phyloP scores from a whole-genome alignment of 2,113 vertebrate genomes.

The Alaudala cheleensis region DNA sequence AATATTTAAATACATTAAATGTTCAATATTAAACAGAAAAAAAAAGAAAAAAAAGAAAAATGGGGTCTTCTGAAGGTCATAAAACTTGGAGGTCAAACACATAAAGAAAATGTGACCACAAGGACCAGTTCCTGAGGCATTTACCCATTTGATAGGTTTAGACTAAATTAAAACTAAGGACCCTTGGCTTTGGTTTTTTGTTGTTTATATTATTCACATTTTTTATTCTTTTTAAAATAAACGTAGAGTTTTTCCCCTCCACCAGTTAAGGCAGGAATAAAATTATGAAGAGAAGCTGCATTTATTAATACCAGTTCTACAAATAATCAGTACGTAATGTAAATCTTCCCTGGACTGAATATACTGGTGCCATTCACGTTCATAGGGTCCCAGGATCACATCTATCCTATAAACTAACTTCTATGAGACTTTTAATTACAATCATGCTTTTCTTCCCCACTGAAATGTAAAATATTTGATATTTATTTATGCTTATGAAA shows the following conservation, averaged over 20 bases:
- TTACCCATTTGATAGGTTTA: not conserved
- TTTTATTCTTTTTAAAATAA: constrained; percentile 30
- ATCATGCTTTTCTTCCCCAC: not conserved
- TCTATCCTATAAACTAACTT: not conserved
- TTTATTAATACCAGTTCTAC: constrained; percentile 49
- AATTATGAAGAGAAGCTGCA: not conserved
- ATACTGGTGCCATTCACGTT: constrained; percentile 11
- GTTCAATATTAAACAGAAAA: not conserved
- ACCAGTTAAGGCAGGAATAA: constrained; percentile 6
- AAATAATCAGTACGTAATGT: constrained; percentile 16
- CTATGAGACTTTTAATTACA: constrained; percentile 2
- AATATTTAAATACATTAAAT: constrained; percentile 8
- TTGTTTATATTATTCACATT: not conserved
- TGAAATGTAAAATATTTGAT: not conserved
- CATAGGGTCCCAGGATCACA: not conserved
- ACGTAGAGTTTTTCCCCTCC: not conserved
- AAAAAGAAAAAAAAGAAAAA: not conserved
- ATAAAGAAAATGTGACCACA: not conserved
- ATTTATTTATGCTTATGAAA: not conserved
- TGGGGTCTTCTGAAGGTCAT: not conserved
- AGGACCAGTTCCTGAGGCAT: not conserved
- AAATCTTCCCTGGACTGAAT: not conserved
- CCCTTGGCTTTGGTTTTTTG: not conserved
- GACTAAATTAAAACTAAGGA: not conserved
- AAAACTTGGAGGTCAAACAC: not conserved